A percentile compares a stretch with the other conserved stretches of the same genome.
phyloP scores from a whole-genome alignment of 2,888 invertebrate genomes.

The Drosophila fulvimacula region DNA sequence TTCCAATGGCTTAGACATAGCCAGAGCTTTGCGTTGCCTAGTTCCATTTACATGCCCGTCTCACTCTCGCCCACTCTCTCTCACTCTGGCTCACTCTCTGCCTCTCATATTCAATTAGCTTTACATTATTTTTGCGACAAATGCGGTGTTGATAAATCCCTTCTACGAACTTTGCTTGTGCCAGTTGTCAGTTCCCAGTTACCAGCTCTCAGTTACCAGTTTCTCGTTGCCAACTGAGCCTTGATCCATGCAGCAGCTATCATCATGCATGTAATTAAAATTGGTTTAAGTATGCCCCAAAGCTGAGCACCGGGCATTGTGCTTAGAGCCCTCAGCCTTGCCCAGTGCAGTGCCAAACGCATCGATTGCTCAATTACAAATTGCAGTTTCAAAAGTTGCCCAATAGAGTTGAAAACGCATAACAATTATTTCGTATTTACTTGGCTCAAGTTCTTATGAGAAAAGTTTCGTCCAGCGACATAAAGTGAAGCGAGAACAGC shows the following conservation, averaged over 20 bases:
- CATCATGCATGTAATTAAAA: slow-evolving; percentile 77
- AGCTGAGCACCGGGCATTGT: slow-evolving; percentile 18
- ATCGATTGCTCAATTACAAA: slow-evolving; percentile 35
- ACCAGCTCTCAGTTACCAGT: not conserved
- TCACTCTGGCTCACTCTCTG: not conserved
- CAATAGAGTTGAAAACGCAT: slow-evolving; percentile 1
- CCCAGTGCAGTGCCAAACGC: slow-evolving; percentile 41
- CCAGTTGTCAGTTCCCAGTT: slow-evolving; percentile 3
- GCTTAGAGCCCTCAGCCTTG: slow-evolving; percentile 22
- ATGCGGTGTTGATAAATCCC: slow-evolving; percentile 53
- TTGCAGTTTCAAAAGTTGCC: slow-evolving; percentile 29
- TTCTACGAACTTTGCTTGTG: slow-evolving; percentile 4
- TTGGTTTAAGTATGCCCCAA: slow-evolving; percentile 59
- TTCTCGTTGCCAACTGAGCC: slow-evolving; percentile 13
- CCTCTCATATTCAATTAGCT: slow-evolving; percentile 70
- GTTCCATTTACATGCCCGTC: slow-evolving; percentile 33
- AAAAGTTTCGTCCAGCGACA: not conserved
- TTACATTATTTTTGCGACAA: slow-evolving; percentile 52
- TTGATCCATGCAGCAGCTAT: slow-evolving; percentile 53
- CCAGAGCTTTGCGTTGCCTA: slow-evolving; percentile 33
- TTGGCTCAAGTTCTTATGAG: slow-evolving; percentile 2
- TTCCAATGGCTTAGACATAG: slow-evolving; percentile 45
- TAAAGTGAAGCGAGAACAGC: not conserved
- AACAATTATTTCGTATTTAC: slow-evolving; percentile 7
- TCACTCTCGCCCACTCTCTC: not conserved